Conservation (phyloP, 2,797 vertebrate genomes). For the Lepus townsendii region DNA sequence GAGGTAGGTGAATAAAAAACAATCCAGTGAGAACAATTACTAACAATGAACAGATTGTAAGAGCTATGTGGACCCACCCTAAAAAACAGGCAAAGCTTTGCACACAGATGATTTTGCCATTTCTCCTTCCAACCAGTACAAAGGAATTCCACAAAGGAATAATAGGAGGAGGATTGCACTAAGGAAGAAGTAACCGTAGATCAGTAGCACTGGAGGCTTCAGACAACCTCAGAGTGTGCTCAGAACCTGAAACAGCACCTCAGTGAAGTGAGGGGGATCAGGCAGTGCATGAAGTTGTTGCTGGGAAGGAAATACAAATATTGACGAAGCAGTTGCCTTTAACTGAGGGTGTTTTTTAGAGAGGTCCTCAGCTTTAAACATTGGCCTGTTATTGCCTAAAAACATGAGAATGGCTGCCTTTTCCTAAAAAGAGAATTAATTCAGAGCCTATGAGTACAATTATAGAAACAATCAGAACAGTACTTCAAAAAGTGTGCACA, state of each 20-base stretch:
- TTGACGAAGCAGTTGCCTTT: neutral
- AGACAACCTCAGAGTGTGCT: neutral
- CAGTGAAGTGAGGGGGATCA: neutral
- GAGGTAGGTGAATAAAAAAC: neutral
- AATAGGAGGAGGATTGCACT: too few relatives aligned
- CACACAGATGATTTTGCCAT: too few relatives aligned
- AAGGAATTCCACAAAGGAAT: too few relatives aligned
- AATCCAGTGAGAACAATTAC: neutral
- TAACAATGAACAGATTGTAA: neutral
- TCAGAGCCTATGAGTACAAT: too few relatives aligned
- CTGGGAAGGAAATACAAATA: neutral
- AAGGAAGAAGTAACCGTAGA: neutral
- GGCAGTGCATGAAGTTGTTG: neutral
- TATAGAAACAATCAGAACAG: neutral
- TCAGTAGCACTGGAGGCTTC: neutral
- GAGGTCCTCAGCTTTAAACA: neutral
- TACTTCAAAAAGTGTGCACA: too few relatives aligned
- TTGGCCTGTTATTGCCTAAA: neutral
- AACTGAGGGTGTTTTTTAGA: neutral
- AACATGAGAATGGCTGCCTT: neutral
- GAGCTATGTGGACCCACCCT: neutral
- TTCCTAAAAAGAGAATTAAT: neutral
- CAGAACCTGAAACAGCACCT: too few relatives aligned
- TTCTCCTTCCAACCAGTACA: neutral
- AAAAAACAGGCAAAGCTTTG: neutral